Evolutionary conservation across 2,888 invertebrate species (phyloP).

Genomic region (Xestia c-nigrum): DNA sequence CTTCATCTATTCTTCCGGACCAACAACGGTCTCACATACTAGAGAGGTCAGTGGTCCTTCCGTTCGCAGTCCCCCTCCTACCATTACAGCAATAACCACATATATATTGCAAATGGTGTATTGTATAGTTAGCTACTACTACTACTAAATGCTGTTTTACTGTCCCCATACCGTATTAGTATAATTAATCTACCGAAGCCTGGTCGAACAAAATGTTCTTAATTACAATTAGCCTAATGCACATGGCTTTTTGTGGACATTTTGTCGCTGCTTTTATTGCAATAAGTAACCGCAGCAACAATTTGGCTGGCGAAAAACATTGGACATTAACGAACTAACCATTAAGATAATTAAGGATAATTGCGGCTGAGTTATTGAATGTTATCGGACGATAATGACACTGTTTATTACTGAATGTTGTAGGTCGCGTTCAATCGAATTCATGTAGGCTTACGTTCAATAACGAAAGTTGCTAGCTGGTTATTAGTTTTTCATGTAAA

Average conservation of each 20-base stretch:
- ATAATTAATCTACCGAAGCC: slow-evolving; percentile 21
- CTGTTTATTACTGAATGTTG: slow-evolving; percentile 49
- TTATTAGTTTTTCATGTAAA: background rate
- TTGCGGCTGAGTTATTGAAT: slow-evolving; percentile 61
- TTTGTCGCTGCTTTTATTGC: slow-evolving; percentile 44
- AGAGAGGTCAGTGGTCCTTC: slow-evolving; percentile 33
- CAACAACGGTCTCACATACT: slow-evolving; percentile 23
- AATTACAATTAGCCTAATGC: slow-evolving; percentile 67
- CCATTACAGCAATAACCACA: slow-evolving; percentile 17
- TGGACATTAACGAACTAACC: slow-evolving; percentile 54
- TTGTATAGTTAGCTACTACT: background rate
- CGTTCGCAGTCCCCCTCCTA: slow-evolving; percentile 2
- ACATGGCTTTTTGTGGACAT: slow-evolving; percentile 52
- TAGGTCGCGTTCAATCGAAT: slow-evolving; percentile 30
- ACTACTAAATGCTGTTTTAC: slow-evolving; percentile 15
- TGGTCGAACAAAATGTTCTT: slow-evolving; percentile 40
- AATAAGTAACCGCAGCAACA: slow-evolving; percentile 50
- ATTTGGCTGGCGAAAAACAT: slow-evolving; percentile 52
- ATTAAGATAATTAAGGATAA: slow-evolving; percentile 64
- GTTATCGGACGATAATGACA: slow-evolving; percentile 56
- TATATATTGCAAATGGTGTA: slow-evolving; percentile 17
- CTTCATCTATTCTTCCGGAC: slow-evolving; percentile 4
- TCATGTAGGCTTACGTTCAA: slow-evolving; percentile 21
- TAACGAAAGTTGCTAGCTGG: background rate
- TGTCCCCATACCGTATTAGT: slow-evolving; percentile 17